Base-by-base conservation (phyloP, 2,113 vertebrate species). In the Pygoscelis adeliae region DNA sequence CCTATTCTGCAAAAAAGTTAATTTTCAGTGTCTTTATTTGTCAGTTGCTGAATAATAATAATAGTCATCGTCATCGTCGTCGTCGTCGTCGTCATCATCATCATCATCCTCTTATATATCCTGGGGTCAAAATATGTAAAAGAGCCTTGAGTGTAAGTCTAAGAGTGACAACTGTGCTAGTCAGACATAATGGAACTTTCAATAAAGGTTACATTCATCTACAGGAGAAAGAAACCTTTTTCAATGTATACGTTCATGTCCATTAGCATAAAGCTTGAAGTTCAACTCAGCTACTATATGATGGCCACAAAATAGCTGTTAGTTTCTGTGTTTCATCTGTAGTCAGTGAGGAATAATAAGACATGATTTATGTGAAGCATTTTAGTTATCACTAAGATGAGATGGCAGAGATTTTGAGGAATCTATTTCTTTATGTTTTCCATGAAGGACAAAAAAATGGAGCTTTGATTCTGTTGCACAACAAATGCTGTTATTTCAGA, bases 51-150 rank as follows among this genome's bases (percentile, higher is more conserved):
- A 66, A 65, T 58, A 58, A 21, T 52, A 79, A 16, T 52, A 23
- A 5, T 44, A 11, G 9, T 36, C 22, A 2, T n/a, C 5, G 5
- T 3, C 17, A 13, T 32, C 2, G 3, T 58, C 4, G 2, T 42
- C 9, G 3, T 38, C 38, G 38, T 38, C 38, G 38, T 38, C 38
- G 8, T n/a, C 26, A 15, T 49, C 7, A 2, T 52, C 36, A 6
- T 67, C 17, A 13, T 85, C 16, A 3, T 46, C 44, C 17, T 46
- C 17, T 19, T 52, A 3, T 46, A 29, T 30, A 5, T 55, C 23
- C 13, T 52, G 19, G 27, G 22, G 52, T 58, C 22, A 58, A 71
- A 85, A 52, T 66, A 73, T 4, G 6, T 65, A 36, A 71, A 70
- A 44, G 13, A 55, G 1, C 7, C 25, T 72, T 1, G 3, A 40